Conservation (phyloP, 2,888 invertebrate genomes). For the Cryptus viduatorius region DNA sequence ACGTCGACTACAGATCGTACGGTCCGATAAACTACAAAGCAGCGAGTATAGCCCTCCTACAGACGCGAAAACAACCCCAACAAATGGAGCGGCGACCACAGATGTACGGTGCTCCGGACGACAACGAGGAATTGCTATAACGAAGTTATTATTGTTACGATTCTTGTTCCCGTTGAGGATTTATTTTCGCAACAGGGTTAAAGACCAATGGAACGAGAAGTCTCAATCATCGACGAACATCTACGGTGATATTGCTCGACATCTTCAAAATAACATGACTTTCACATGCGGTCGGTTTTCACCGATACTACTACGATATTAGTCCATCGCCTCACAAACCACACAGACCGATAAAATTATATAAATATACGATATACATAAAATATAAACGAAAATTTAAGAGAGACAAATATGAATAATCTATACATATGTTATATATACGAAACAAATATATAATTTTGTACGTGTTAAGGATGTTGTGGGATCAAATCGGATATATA, state of each 20-base stretch:
- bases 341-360: conserved; percentile 55
- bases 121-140: conserved; percentile 83
- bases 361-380: conserved; percentile 54
- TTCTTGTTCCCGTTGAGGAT: conserved; percentile 22
- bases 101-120: conserved; percentile 83
- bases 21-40: conserved; percentile 97
- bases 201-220: background rate
- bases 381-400: conserved; percentile 60
- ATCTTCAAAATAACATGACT: background rate
- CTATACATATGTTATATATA: conserved; percentile 62
- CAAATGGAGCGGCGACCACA: conserved; percentile 80
- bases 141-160: conserved; percentile 47
- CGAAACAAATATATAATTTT: conserved; percentile 69
- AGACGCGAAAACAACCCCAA: conserved; percentile 77
- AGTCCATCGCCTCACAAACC: conserved; percentile 34
- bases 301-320: conserved; percentile 13
- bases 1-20: conserved; percentile 95
- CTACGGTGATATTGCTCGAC: background rate
- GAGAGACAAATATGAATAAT: conserved; percentile 62
- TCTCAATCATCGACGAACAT: conserved; percentile 1
- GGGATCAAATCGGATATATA: conserved; percentile 78
- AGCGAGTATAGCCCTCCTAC: conserved; percentile 89
- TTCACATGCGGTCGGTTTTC: background rate
- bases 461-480: conserved; percentile 76
- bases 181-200: background rate